Evolutionary conservation across 1,140 invertebrate genomes (phyloP).

Genomic region (Neodiprion fabricii): DNA sequence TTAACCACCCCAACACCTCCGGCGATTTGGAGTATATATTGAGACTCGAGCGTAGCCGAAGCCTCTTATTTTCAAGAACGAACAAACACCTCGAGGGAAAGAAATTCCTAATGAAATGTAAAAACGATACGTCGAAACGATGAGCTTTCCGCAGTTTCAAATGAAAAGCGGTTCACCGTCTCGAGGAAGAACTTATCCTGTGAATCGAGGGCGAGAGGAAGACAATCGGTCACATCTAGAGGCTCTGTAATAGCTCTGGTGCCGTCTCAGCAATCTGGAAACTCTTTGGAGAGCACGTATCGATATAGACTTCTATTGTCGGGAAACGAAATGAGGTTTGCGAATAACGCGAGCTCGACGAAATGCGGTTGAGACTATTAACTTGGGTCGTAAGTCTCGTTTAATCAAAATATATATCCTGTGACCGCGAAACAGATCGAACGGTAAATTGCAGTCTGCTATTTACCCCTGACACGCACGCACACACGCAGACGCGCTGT

Average conservation of each 20-base stretch:
- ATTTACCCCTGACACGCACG: too few relatives aligned
- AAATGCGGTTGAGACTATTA: slow-evolving; percentile 4
- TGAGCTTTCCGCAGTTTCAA: too few relatives aligned
- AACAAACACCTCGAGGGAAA: too few relatives aligned
- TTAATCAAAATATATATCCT: not conserved
- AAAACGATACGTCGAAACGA: too few relatives aligned
- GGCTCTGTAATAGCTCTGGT: not conserved
- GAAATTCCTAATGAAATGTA: too few relatives aligned
- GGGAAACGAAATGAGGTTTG: not conserved
- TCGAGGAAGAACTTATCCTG: not conserved
- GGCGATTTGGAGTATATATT: too few relatives aligned
- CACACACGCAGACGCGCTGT: too few relatives aligned
- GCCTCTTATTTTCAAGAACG: too few relatives aligned
- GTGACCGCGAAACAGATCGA: too few relatives aligned
- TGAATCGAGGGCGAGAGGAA: not conserved
- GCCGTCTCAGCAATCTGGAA: slow-evolving; percentile 1
- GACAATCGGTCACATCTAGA: not conserved
- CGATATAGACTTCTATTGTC: slow-evolving; percentile 2
- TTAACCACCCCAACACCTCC: too few relatives aligned
- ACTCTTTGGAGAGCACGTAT: slow-evolving; percentile 7
- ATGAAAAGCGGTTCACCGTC: not conserved
- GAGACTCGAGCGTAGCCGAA: too few relatives aligned
- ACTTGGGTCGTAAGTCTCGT: not conserved
- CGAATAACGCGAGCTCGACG: not conserved
- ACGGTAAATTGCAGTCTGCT: too few relatives aligned